Base-by-base conservation (phyloP, 2,113 vertebrate species). In the Sceloporus tristichus region DNA sequence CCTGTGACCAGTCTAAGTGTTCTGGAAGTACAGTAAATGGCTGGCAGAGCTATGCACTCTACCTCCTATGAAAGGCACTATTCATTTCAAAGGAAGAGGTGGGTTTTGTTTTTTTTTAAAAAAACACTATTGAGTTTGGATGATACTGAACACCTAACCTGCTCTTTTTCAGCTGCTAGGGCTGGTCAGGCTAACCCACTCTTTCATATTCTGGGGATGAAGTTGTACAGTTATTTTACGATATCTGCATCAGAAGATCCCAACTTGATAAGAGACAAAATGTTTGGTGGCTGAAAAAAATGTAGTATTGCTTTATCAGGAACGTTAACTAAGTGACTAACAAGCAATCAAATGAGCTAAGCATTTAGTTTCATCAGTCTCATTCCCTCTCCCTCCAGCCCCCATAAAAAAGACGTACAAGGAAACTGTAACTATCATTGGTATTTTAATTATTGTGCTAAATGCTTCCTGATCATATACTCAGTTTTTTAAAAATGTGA, bases 171-270 rank as follows among this genome's bases (percentile, higher is more conserved):
- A 82, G 71, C 29, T 70, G 25, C 19, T 27, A 48, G 19, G 75
- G 65, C 48, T 54, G 21, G 48, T 11, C 53, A 83, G 90, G 11
- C 54, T 91, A 70, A n/a, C 56, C 88, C 1, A 0, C 53, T 19
- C 66, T 3, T 88, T 79, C 90, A 80, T 90, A 91, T 94, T 92
- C 14, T 56, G 23, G 53, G 86, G 86, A 75, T 92, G 81, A 88
- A 89, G 86, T 82, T 23, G 53, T 66, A 80, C 86, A 84, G 54
- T n/a, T 34, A 53, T 14, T 89, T 89, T 74, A 80, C 65, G 48
- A 53, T 19, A 3, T 34, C 7, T n/a, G 9, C 29, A 54, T 29
- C 77, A 18, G 4, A 18, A 18, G 13, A 14, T 62, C 59, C 59
- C 59, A 62, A 13, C 11, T 18, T 62, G 59, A 16, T 14, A 62